Base-by-base conservation (phyloP, 2,888 invertebrate species). In the Leucophenga maculata region DNA sequence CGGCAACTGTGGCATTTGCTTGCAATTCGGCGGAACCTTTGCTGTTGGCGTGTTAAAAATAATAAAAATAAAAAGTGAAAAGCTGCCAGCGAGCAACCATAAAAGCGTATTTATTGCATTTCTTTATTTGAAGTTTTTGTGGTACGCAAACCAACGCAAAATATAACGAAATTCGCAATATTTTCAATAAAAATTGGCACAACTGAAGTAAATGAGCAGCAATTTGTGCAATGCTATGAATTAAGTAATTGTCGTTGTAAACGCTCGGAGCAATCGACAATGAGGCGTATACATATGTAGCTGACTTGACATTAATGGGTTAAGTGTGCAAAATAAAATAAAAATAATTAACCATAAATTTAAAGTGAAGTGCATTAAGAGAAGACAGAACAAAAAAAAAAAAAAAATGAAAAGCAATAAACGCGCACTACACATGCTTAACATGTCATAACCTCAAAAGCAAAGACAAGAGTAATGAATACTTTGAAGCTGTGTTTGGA, bases 61-160 rank as follows among this genome's bases (percentile, higher is more conserved):
- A 39, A 39, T 11, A 39, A 71, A 74, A 65, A 65, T 9, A 59
- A 59, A 32, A 50, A 50, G 50, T 16, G 16, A 59, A 59, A 59
- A 55, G 31, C 26, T 59, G 59, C 31, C 59, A 59, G 9, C 59
- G 11, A 59, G n/a, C 31, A 76, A n/a, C 78, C 67, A 79, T 79
- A 80, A 79, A 79, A 78, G 60, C 71, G 76, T 79, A 79, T 79
- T 79, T 79, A 79, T 79, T 79, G 67, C 78, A 74, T 79, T 79
- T 76, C 77, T 79, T 75, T 75, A 72, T 70, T 67, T 76, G 74
- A 77, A 78, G 74, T 77, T 78, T 72, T 32, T 54, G 60, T 18
- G 26, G 50, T 65, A 22, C 16, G 48, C 48, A 54, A 54, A 20
- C 22, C 55, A 55, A 48, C 50, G 13, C n/a, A 31, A 26, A 14